Evolutionary conservation across 2,797 vertebrate species (phyloP).

Genomic region (Champsocephalus esox): DNA sequence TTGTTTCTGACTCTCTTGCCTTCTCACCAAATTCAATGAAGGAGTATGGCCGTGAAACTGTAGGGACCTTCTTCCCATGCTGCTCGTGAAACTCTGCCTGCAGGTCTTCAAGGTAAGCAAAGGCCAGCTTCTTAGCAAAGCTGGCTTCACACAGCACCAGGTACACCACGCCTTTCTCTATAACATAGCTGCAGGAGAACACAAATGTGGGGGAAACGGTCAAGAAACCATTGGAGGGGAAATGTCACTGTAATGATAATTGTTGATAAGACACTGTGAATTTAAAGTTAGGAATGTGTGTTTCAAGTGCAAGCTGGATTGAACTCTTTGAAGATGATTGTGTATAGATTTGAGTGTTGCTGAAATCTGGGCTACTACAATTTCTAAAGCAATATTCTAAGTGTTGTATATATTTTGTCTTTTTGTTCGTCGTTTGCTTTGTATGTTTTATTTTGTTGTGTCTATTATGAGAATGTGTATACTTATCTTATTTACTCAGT

Average conservation of each 20-base stretch:
- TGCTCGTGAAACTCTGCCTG: slow-evolving; percentile 98
- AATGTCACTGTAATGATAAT: too few relatives aligned
- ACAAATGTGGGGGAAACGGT: neutral
- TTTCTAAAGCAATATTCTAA: too few relatives aligned
- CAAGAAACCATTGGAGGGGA: neutral
- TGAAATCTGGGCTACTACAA: too few relatives aligned
- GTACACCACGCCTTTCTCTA: slow-evolving; percentile 96
- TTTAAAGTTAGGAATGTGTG: too few relatives aligned
- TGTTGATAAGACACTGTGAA: neutral
- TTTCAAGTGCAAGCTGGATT: neutral
- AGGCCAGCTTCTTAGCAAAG: slow-evolving; percentile 97
- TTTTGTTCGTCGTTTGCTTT: too few relatives aligned
- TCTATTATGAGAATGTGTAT: too few relatives aligned
- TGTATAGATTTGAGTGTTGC: too few relatives aligned
- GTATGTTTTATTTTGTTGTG: too few relatives aligned
- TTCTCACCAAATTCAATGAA: slow-evolving; percentile 98
- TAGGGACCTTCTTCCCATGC: slow-evolving; percentile 95
- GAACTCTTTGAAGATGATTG: too few relatives aligned
- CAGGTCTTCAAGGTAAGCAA: slow-evolving; percentile 96
- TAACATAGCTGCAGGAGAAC: slow-evolving; percentile 88
- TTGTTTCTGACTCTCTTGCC: neutral
- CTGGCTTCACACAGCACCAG: slow-evolving; percentile 95
- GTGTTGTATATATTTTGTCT: too few relatives aligned
- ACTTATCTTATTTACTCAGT: too few relatives aligned
- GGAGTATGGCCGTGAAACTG: slow-evolving; percentile 96